Evolutionary conservation across 2,113 vertebrate species (phyloP).

Genomic region (Microcebus jonahi): DNA sequence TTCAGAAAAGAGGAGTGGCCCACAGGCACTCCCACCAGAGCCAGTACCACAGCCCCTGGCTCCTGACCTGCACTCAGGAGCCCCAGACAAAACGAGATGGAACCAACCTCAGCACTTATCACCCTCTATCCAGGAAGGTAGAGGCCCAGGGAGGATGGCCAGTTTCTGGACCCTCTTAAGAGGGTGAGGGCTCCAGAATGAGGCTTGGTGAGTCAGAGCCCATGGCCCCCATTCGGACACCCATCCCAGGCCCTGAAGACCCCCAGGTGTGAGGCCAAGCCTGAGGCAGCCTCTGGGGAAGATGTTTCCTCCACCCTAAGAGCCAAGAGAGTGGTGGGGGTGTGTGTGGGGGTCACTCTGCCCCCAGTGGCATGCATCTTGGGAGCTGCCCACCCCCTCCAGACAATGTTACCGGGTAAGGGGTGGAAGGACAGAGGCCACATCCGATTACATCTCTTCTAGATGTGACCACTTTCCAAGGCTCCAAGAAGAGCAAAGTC

Average conservation of each 20-base stretch:
- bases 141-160: neutral
- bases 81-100: neutral
- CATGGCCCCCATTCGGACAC: neutral
- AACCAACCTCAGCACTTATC: neutral
- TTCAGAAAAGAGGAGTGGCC: constrained; percentile 23
- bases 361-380: neutral
- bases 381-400: neutral
- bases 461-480: neutral
- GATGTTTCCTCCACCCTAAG: neutral
- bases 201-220: neutral
- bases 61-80: neutral
- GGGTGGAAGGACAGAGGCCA: neutral
- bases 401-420: neutral
- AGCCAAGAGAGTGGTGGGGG: neutral
- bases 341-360: neutral
- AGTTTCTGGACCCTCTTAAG: neutral
- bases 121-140: neutral
- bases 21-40: neutral
- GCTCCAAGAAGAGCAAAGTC: neutral
- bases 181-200: neutral
- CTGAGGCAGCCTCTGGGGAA: neutral
- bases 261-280: neutral
- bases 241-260: neutral
- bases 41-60: neutral
- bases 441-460: neutral